A percentile compares a stretch with the other conserved stretches of the same genome.
Conservation (phyloP, 2,888 invertebrate genomes). For the Eupithecia insigniata region DNA sequence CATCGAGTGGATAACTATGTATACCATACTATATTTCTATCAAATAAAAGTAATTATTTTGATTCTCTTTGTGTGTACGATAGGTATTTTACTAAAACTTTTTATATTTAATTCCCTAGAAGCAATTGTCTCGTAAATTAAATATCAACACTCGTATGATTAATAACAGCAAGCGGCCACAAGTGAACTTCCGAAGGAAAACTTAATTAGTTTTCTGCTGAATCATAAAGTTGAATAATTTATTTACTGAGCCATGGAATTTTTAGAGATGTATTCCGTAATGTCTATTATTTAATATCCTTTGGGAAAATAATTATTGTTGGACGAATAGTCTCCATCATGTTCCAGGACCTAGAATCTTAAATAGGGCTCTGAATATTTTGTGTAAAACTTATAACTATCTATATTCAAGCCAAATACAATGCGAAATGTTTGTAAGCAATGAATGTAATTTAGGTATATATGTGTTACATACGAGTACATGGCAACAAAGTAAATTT, state of each 20-base stretch:
- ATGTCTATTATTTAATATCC: background rate
- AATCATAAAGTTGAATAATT: constrained; percentile 70
- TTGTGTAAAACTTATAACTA: no score
- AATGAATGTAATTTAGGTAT: no score
- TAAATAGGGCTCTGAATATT: background rate
- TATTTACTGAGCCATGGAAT: constrained; percentile 14
- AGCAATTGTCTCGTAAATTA: constrained; percentile 6
- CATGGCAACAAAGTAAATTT: no score
- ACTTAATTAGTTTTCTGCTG: constrained; percentile 77
- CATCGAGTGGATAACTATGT: no score
- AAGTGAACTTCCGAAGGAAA: constrained; percentile 69
- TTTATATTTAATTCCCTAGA: background rate
- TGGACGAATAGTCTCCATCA: background rate
- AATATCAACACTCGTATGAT: constrained; percentile 60
- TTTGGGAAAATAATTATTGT: background rate
- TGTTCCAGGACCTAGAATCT: no score
- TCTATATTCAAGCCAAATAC: no score
- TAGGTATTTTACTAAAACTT: background rate
- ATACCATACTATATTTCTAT: no score
- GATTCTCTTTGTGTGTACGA: no score
- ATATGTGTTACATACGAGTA: no score
- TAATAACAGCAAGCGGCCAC: constrained; percentile 73
- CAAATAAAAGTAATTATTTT: no score
- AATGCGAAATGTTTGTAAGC: no score
- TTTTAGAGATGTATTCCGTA: background rate